Conservation (phyloP, 2,113 vertebrate species). For the Spheniscus mendiculus region DNA sequence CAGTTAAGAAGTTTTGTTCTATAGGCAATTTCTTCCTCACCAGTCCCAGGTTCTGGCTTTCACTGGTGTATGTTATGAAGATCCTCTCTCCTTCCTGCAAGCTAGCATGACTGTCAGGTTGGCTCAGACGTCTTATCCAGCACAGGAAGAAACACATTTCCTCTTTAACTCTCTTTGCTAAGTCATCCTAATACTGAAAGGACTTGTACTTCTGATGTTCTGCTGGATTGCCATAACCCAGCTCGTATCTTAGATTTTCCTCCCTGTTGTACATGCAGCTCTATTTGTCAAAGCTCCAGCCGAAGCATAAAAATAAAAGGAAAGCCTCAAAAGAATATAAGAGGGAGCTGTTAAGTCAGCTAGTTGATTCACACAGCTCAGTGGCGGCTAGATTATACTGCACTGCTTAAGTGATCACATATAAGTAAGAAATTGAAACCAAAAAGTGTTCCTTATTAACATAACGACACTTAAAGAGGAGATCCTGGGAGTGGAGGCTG, state of each 20-base stretch:
- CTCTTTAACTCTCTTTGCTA: neutral
- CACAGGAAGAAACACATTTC: neutral
- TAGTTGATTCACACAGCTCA: conserved; percentile 1
- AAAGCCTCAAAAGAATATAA: neutral
- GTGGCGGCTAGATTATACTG: conserved; percentile 54
- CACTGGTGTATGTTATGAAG: neutral
- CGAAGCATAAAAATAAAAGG: conserved; percentile 3
- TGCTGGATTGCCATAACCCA: neutral
- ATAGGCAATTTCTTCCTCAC: neutral
- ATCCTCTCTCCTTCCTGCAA: neutral
- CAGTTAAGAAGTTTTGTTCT: neutral
- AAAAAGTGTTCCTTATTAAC: conserved; percentile 38
- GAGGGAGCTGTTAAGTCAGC: neutral
- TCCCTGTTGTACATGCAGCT: neutral
- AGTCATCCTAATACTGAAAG: neutral
- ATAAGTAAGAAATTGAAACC: conserved; percentile 8
- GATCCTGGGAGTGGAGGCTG: conserved; percentile 25
- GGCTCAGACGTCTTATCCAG: neutral
- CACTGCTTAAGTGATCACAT: conserved; percentile 49
- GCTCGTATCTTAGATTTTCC: neutral
- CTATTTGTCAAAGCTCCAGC: neutral
- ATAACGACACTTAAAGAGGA: conserved; percentile 8
- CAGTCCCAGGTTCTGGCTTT: neutral
- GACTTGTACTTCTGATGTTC: neutral
- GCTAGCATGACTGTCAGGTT: neutral